These are phyloP conservation scores for Pemphigus obesinymphae DNA, from an alignment of 1,140 invertebrate species.

Conservation along the genomic window DNA sequence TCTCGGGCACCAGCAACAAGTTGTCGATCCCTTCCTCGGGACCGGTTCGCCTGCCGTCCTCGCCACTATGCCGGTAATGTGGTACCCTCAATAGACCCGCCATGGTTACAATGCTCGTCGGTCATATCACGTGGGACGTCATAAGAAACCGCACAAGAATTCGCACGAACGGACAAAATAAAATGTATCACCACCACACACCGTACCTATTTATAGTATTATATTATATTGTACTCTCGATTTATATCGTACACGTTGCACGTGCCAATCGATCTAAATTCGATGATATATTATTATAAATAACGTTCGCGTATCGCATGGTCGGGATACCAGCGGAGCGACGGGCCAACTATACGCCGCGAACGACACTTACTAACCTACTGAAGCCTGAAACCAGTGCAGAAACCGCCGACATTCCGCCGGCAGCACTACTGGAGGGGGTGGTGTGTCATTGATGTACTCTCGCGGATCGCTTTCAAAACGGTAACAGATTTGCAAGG, in stretches of 20 bases:
- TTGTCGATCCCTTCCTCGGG: constrained; percentile 59
- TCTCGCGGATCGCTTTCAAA: constrained; percentile 10
- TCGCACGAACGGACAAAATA: not conserved
- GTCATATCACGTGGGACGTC: not conserved
- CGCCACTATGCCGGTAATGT: constrained; percentile 13
- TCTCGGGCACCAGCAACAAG: constrained; percentile 57
- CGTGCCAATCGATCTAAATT: not conserved
- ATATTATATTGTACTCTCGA: not conserved
- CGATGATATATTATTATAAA: no score
- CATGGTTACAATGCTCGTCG: not conserved
- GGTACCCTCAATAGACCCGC: constrained; percentile 54
- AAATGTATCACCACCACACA: no score
- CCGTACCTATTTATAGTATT: not conserved
- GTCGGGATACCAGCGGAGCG: not conserved
- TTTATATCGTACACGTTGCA: not conserved
- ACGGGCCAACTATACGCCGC: not conserved
- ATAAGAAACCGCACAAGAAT: not conserved
- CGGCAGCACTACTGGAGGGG: constrained; percentile 25
- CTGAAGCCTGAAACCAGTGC: constrained; percentile 39
- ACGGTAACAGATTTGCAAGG: not conserved
- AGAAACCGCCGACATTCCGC: constrained; percentile 20
- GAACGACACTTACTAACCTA: constrained; percentile 40
- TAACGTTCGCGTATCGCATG: not conserved
- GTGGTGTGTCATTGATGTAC: not conserved
- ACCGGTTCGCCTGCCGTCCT: constrained; percentile 2